Evolutionary conservation across 2,113 vertebrate species (phyloP).

Genomic region (Siniperca knerii): DNA sequence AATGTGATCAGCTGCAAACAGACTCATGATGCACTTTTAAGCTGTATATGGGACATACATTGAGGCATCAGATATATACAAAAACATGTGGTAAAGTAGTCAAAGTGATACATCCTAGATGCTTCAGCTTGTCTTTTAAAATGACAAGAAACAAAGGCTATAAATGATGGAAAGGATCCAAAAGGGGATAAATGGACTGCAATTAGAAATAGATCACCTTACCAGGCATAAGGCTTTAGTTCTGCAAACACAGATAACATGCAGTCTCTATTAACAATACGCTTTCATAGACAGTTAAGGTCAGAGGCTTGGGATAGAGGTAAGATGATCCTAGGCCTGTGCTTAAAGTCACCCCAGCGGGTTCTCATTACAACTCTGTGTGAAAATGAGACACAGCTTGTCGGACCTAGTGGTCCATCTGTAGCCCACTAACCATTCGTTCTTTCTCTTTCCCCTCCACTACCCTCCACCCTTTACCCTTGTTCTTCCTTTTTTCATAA

Average conservation of each 20-base stretch:
- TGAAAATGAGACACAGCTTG: constrained; percentile 86
- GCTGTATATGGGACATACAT: neutral
- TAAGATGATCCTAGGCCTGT: constrained; percentile 72
- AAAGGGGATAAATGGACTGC: neutral
- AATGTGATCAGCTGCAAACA: constrained; percentile 41
- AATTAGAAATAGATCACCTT: neutral
- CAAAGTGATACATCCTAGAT: neutral
- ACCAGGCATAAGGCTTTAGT: neutral
- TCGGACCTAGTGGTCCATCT: constrained; percentile 64
- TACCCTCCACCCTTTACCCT: constrained; percentile 1
- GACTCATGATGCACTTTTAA: neutral
- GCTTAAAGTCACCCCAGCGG: constrained; percentile 75
- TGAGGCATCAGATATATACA: neutral
- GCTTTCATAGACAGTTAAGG: constrained; percentile 58
- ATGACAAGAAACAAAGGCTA: constrained; percentile 2
- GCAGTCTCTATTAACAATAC: constrained; percentile 40
- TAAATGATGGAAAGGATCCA: neutral
- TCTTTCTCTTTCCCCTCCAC: constrained; percentile 12
- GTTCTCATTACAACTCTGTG: constrained; percentile 84
- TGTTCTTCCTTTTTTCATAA: constrained; percentile 44
- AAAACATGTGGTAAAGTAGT: constrained; percentile 9
- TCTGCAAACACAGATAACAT: constrained; percentile 29
- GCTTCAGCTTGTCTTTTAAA: neutral
- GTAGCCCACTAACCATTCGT: constrained; percentile 48
- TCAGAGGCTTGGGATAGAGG: constrained; percentile 44